A percentile compares a stretch with the other conserved stretches of the same genome.
Evolutionary conservation across 92 coral and sea anemone genomes (phyloP).

Genomic region (Desmophyllum pertusum): DNA sequence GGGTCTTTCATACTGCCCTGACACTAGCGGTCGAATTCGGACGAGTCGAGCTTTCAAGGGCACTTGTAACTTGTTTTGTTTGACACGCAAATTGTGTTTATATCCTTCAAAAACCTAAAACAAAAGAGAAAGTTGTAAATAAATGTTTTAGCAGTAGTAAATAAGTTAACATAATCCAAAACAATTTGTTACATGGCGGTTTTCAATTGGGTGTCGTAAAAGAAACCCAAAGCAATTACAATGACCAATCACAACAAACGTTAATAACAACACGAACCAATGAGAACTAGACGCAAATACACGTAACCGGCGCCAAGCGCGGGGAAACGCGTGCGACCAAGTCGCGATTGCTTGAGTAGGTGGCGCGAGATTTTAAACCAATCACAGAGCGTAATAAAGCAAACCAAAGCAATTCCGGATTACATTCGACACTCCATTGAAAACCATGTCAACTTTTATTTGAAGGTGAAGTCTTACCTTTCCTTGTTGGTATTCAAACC

Average conservation of each 20-base stretch:
- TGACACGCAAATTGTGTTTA: slow-evolving; percentile 30
- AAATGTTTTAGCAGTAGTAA: background rate
- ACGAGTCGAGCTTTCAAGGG: slow-evolving; percentile 56
- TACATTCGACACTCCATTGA: too few species aligned
- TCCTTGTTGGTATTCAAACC: slow-evolving; percentile 65
- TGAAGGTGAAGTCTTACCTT: slow-evolving; percentile 19
- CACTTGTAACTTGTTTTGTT: slow-evolving; percentile 37
- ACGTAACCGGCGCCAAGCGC: too few species aligned
- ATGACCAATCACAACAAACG: too few species aligned
- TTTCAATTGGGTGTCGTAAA: too few species aligned
- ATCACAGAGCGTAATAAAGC: too few species aligned
- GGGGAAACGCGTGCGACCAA: too few species aligned
- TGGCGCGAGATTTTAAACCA: too few species aligned
- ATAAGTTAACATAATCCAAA: background rate
- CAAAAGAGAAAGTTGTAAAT: background rate
- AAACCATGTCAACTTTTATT: background rate
- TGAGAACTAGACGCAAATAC: too few species aligned
- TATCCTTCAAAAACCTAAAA: slow-evolving; percentile 53
- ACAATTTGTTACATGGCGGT: background rate
- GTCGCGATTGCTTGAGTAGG: too few species aligned
- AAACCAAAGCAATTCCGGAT: too few species aligned
- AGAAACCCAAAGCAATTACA: too few species aligned
- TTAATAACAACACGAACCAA: too few species aligned
- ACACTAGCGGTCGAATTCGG: slow-evolving; percentile 51
- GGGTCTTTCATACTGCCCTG: slow-evolving; percentile 21